Evolutionary conservation across 2,113 vertebrate genomes (phyloP), one percentile per base, ranked within the genome.

Genomic region (Alouatta palliata): DNA sequence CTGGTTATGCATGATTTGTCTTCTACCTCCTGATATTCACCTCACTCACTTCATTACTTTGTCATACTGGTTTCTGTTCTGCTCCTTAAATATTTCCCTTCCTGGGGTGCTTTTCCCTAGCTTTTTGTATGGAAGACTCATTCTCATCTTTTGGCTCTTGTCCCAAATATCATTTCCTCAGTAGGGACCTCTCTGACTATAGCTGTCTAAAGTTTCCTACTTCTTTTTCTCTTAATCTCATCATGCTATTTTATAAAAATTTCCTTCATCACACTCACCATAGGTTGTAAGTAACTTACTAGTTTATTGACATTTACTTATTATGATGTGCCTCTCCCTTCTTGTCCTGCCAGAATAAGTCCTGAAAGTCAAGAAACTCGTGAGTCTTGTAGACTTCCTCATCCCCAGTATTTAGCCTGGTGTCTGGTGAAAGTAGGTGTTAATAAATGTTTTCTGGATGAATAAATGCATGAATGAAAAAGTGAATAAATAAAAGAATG

Each of bases 271-370:
- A 30, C 32, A 54, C 56, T 90, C 6, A 89, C 20, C 68, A 21
- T 47, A 49, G n/a, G 23, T 7, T 43, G 45, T 40, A 86, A 52
- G 56, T 56, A 75, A n/a, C 80, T 89, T 96, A 9, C 45, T 87
- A 30, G 45, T 79, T 94, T 93, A 66, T 87, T 71, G 89, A 12
- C 68, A 56, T 93, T 94, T 94, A 32, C 54, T 85, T 81, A 6
- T 70, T 84, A 32, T 61, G 68, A 7, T 23, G n/a, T 56, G 6
- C 58, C 43, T 10, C 40, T 66, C 20, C 25, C 5, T 35, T 64
- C 87, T 20, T 83, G 32, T 43, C 35, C 47, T 52, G 25, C 35
- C 6, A 81, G 19, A 71, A 87, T 25, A 96, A 84, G 35, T 37
- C 49, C 80, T 37, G 6, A 75, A 94, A 85, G 32, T 45, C 32